A percentile compares a stretch with the other conserved stretches of the same genome.
Evolutionary conservation across 2,888 invertebrate species (phyloP).

Genomic region (Drosophila meridiana): DNA sequence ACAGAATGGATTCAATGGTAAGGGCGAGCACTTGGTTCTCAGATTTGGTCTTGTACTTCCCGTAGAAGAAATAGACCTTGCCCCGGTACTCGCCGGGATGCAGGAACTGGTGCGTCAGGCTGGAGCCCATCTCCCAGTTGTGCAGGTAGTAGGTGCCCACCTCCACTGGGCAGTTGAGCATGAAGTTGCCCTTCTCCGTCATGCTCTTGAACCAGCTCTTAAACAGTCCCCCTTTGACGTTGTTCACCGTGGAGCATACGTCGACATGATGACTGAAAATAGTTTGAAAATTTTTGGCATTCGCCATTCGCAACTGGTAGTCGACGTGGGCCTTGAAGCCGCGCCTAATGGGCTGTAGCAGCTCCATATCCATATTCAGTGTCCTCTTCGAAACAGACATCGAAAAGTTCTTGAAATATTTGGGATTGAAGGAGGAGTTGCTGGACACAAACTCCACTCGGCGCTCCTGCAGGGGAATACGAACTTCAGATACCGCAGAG

Average conservation of each 20-base stretch:
- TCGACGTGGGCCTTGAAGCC: constrained; percentile 56
- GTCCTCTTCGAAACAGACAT: constrained; percentile 29
- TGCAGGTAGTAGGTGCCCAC: constrained; percentile 61
- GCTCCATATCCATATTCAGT: constrained; percentile 54
- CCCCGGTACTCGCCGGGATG: constrained; percentile 40
- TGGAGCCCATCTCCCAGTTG: constrained; percentile 55
- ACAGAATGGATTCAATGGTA: constrained; percentile 2
- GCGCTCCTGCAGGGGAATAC: constrained; percentile 42
- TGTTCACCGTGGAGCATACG: constrained; percentile 46
- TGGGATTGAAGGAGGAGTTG: constrained; percentile 41
- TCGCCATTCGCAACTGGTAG: constrained; percentile 58
- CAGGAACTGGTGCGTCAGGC: constrained; percentile 55
- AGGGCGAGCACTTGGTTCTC: constrained; percentile 15
- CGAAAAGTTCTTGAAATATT: constrained; percentile 53
- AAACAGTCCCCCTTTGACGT: constrained; percentile 57
- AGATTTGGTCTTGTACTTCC: constrained; percentile 33
- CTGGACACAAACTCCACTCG: constrained; percentile 31
- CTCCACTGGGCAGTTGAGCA: constrained; percentile 65
- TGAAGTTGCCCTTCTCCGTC: constrained; percentile 60
- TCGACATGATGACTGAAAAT: constrained; percentile 55
- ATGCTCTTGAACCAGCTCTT: constrained; percentile 67
- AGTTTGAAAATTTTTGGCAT: constrained; percentile 63
- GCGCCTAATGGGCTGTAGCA: constrained; percentile 37
- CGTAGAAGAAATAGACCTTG: constrained; percentile 20
- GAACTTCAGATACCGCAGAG: background rate